Percentiles rank a stretch among this genome's conserved stretches.
phyloP scores from a whole-genome alignment of 2,888 invertebrate genomes.

The Coelogynopora nodosa region DNA sequence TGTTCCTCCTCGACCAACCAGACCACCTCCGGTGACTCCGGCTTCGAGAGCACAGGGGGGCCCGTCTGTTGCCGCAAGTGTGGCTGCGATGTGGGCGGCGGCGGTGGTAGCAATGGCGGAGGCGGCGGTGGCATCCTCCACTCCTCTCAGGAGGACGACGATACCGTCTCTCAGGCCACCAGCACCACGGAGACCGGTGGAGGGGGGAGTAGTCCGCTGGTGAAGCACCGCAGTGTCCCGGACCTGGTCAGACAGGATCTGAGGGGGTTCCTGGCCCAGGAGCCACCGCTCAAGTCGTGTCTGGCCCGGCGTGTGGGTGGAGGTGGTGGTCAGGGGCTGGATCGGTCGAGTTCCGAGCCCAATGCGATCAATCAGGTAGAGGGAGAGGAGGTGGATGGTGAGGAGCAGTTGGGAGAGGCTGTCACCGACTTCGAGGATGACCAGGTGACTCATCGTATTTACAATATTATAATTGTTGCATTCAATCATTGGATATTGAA shows the following conservation, averaged over 20 bases:
- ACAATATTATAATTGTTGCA: too few species aligned
- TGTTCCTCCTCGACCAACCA: background rate
- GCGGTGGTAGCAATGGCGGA: background rate
- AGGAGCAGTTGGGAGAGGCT: background rate
- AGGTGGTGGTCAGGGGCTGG: too few species aligned
- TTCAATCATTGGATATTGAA: too few species aligned
- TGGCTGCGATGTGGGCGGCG: background rate
- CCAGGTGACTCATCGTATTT: too few species aligned
- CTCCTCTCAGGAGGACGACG: background rate
- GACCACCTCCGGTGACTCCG: background rate
- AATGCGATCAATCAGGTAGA: background rate
- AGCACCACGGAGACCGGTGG: background rate
- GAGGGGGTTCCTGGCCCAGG: background rate
- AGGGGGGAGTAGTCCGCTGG: background rate
- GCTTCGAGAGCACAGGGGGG: conserved; percentile 17
- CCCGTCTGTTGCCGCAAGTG: background rate
- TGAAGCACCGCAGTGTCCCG: background rate
- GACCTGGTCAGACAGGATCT: background rate
- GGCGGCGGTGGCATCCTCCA: background rate
- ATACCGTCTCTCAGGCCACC: background rate
- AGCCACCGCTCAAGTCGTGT: conserved; percentile 25
- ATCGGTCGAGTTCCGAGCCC: background rate
- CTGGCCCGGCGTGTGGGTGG: background rate
- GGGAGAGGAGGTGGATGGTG: background rate
- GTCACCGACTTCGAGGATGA: too few species aligned